A percentile compares a stretch with the other conserved stretches of the same genome.
phyloP scores from a whole-genome alignment of 2,797 vertebrate species.

The Pogonophryne albipinna region DNA sequence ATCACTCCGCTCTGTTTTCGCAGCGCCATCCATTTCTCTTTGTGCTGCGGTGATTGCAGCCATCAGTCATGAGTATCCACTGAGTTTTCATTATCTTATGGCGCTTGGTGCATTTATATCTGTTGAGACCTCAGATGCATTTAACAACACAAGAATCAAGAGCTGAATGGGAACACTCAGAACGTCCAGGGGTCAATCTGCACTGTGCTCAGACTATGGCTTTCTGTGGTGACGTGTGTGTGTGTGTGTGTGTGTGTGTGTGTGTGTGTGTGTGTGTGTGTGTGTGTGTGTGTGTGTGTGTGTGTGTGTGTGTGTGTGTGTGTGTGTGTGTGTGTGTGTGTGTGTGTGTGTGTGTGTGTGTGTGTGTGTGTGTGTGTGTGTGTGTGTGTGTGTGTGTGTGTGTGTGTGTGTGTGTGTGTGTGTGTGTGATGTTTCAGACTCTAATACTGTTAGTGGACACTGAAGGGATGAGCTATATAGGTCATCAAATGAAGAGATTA shows the following conservation, averaged over 20 bases:
- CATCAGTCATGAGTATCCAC: constrained; percentile 57
- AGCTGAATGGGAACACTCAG: constrained; percentile 2
- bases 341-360: too few species aligned
- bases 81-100: constrained; percentile 58
- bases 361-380: too few species aligned
- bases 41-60: constrained; percentile 48
- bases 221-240: constrained; percentile 1
- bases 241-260: too few species aligned
- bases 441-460: constrained; percentile 43
- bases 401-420: neutral
- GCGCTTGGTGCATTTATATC: constrained; percentile 29
- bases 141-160: constrained; percentile 38
- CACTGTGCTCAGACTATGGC: constrained; percentile 1
- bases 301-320: neutral
- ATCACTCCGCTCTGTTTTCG: constrained; percentile 38
- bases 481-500: constrained; percentile 61
- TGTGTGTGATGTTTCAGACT: constrained; percentile 13
- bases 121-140: constrained; percentile 52
- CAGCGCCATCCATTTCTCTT: constrained; percentile 27
- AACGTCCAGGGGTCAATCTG: constrained; percentile 18
- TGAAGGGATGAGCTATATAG: constrained; percentile 49
- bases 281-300: too few species aligned
- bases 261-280: neutral
- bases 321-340: neutral
- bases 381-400: neutral